These are phyloP conservation scores for Streptopelia turtur DNA, from an alignment of 2,797 vertebrate genomes.

Conservation along the genomic window DNA sequence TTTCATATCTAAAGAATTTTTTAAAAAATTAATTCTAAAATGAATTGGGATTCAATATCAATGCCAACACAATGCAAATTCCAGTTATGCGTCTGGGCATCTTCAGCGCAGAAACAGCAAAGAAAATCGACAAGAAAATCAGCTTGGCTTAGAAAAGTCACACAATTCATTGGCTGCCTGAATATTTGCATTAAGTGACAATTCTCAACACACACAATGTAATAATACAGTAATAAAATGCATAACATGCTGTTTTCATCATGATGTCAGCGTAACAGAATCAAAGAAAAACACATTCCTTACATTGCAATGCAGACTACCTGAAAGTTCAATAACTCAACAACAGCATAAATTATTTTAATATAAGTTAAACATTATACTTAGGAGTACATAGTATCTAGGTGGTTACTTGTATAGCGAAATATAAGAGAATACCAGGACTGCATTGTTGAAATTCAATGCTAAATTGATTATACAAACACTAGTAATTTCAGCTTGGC, in stretches of 20 bases:
- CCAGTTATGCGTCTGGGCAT: neutral
- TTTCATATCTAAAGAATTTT: neutral
- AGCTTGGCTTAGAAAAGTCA: neutral
- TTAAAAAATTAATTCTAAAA: neutral
- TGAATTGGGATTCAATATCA: neutral
- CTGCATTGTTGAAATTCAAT: neutral
- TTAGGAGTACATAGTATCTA: neutral
- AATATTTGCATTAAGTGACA: neutral
- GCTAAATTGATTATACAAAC: neutral
- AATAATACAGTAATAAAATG: neutral
- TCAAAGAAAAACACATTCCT: conserved; percentile 12
- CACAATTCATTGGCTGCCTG: neutral
- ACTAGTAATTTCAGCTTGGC: neutral
- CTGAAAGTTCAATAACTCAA: conserved; percentile 26
- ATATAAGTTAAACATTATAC: conserved; percentile 19
- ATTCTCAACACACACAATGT: neutral
- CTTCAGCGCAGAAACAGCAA: neutral
- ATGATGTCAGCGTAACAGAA: neutral
- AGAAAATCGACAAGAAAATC: neutral
- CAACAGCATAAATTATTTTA: neutral
- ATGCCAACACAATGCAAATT: neutral
- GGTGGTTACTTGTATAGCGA: neutral
- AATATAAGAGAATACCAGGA: neutral
- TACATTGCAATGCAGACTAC: neutral
- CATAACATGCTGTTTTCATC: neutral